A percentile compares a stretch with the other conserved stretches of the same genome.
These are phyloP conservation scores for Argentina silus DNA, from an alignment of 2,797 vertebrate genomes.

Conservation along the genomic window DNA sequence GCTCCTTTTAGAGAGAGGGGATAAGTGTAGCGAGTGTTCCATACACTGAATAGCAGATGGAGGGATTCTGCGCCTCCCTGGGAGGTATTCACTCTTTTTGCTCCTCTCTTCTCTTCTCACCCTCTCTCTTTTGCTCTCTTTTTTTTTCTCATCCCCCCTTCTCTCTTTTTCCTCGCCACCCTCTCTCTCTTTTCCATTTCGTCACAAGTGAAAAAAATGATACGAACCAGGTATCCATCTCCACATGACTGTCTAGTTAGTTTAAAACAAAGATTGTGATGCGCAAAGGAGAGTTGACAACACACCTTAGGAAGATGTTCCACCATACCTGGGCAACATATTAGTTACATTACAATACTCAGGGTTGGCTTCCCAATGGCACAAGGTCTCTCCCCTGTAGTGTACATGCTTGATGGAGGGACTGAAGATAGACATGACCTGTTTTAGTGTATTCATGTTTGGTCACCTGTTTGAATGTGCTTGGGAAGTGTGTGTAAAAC, in stretches of 20 bases:
- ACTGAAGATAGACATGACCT: too few species aligned
- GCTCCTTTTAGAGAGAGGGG: conserved; percentile 83
- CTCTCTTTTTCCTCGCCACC: conserved; percentile 2
- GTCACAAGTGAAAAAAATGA: background rate
- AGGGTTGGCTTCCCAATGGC: background rate
- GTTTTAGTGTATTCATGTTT: background rate
- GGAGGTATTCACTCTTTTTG: conserved; percentile 71
- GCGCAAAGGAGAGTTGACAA: background rate
- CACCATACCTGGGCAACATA: background rate
- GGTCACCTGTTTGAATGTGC: background rate
- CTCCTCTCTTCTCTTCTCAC: conserved; percentile 57
- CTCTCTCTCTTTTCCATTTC: background rate
- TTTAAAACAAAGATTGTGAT: background rate
- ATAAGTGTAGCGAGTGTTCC: conserved; percentile 90
- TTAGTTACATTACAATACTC: background rate
- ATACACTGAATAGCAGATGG: conserved; percentile 77
- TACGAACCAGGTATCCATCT: background rate
- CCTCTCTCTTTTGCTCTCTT: conserved; percentile 43
- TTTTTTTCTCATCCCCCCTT: conserved; percentile 27
- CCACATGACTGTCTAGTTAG: background rate
- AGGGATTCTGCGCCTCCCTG: conserved; percentile 82
- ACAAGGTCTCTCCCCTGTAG: too few species aligned
- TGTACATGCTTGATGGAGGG: too few species aligned
- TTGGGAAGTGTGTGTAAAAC: background rate
- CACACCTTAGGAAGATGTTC: background rate